A percentile compares a stretch with the other conserved stretches of the same genome.
phyloP scores from a whole-genome alignment of 1,140 invertebrate genomes.

The Schlechtendalia chinensis region DNA sequence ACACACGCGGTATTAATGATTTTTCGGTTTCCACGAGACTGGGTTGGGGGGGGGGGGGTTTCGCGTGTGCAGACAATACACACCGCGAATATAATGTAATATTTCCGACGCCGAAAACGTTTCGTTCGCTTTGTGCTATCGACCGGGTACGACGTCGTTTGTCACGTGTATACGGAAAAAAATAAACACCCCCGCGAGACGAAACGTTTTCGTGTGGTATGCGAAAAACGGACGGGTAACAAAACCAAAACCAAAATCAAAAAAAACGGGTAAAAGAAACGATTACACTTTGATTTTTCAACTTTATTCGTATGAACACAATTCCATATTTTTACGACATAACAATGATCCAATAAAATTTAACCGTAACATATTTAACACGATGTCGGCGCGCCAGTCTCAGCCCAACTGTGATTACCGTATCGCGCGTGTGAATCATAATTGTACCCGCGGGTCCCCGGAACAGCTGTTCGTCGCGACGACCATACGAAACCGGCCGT shows the following conservation, averaged over 20 bases:
- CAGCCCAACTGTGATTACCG: too few relatives aligned
- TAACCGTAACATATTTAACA: constrained; percentile 44
- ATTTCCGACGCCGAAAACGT: background rate
- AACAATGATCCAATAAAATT: constrained; percentile 49
- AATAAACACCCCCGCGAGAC: background rate
- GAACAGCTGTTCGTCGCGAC: too few relatives aligned
- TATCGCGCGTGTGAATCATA: constrained; percentile 7
- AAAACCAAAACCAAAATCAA: background rate
- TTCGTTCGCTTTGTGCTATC: constrained; percentile 25
- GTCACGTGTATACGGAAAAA: too few relatives aligned
- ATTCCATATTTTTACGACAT: constrained; percentile 44
- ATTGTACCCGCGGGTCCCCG: too few relatives aligned
- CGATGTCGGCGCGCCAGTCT: constrained; percentile 29
- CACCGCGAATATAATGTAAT: background rate
- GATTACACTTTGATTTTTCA: constrained; percentile 31
- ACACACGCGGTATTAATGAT: constrained; percentile 19
- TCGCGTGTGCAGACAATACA: background rate
- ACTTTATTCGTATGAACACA: constrained; percentile 47
- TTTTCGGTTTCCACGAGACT: constrained; percentile 8
- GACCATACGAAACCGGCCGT: too few relatives aligned
- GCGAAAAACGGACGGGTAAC: background rate
- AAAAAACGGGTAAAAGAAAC: background rate
- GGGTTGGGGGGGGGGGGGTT: too few relatives aligned
- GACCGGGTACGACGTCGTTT: background rate
- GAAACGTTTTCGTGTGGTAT: background rate